Evolutionary conservation across 2,888 invertebrate genomes (phyloP).

Genomic region (Caenorhabditis panamensis): DNA sequence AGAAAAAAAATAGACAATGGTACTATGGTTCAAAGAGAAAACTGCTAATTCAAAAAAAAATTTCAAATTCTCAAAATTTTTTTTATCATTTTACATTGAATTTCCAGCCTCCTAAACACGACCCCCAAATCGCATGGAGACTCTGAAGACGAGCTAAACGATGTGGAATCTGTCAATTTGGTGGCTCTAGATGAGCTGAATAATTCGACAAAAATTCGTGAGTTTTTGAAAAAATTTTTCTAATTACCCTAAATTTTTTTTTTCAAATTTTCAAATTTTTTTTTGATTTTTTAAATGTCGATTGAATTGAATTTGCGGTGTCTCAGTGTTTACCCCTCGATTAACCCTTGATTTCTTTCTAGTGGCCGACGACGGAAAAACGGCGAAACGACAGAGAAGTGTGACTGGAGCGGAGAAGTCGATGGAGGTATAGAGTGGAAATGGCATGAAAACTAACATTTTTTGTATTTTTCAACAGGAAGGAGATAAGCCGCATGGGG

Average conservation of each 20-base stretch:
- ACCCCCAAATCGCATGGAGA: constrained; percentile 58
- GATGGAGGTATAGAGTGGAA: constrained; percentile 58
- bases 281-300: not conserved
- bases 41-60: too few species aligned
- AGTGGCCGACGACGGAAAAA: constrained; percentile 59
- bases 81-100: too few species aligned
- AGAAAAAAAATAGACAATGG: too few species aligned
- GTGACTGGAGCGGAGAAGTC: constrained; percentile 69
- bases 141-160: constrained; percentile 75
- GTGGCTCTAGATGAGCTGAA: constrained; percentile 78
- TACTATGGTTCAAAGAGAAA: too few species aligned
- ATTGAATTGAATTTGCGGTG: too few species aligned
- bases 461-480: constrained; percentile 45
- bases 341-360: constrained; percentile 25
- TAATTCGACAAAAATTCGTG: constrained; percentile 63
- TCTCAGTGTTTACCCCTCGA: not conserved
- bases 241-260: too few species aligned
- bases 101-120: constrained; percentile 53
- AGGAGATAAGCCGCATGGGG: constrained; percentile 68
- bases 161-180: constrained; percentile 77
- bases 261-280: constrained; percentile 6
- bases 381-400: constrained; percentile 63
- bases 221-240: constrained; percentile 37
- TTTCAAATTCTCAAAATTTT: too few species aligned
- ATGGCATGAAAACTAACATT: constrained; percentile 14